A percentile compares a stretch with the other conserved stretches of the same genome.
phyloP scores from a whole-genome alignment of 30 jellyfish, hydroid and myxozoan species.

The Pelagia noctiluca region DNA sequence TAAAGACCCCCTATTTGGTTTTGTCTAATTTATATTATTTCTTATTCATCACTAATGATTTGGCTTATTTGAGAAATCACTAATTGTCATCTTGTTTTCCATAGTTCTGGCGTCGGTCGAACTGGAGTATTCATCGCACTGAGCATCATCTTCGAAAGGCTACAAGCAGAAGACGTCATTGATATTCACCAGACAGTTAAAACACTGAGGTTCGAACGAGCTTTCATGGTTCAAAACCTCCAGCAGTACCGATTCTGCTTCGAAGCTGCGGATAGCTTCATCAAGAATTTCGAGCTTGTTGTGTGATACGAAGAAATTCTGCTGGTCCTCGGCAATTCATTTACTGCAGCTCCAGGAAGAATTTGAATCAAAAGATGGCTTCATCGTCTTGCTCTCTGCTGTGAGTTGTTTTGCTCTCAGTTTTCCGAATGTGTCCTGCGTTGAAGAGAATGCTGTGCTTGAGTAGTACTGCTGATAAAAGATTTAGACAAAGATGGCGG shows the following conservation, averaged over 20 bases:
- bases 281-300: slow-evolving; percentile 79
- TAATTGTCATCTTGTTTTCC: not conserved
- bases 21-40: not conserved
- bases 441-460: no score
- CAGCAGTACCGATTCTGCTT: slow-evolving; percentile 94
- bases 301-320: no score
- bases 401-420: no score
- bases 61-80: not conserved
- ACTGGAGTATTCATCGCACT: slow-evolving; percentile 91
- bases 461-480: no score
- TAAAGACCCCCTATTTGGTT: no score
- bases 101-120: slow-evolving; percentile 90
- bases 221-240: slow-evolving; percentile 88
- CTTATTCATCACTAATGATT: not conserved
- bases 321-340: no score
- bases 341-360: no score
- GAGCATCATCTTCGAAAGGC: slow-evolving; percentile 86
- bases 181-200: slow-evolving; percentile 92
- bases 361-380: no score
- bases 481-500: no score
- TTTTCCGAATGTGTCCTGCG: no score
- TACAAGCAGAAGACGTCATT: slow-evolving; percentile 75
- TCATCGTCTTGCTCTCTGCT: no score
- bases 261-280: slow-evolving; percentile 78
- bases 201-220: slow-evolving; percentile 87